These are phyloP conservation scores for Brevimyrus niger DNA, from an alignment of 2,113 vertebrate species.

Conservation along the genomic window DNA sequence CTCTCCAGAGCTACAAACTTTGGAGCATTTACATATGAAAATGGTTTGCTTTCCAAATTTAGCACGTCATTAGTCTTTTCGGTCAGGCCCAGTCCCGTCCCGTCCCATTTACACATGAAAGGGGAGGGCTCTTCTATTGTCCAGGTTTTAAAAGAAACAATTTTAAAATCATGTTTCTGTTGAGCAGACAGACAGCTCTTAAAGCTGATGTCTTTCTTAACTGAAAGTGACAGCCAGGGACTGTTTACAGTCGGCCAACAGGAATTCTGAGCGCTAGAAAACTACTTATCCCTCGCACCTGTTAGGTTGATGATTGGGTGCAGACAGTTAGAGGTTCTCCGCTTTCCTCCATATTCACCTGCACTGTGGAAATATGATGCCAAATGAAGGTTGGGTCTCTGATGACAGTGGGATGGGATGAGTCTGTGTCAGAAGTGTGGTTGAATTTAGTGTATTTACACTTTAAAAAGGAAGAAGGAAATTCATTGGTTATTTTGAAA, in stretches of 20 bases:
- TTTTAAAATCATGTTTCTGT: neutral
- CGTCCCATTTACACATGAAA: slow-evolving; percentile 49
- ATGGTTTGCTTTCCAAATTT: slow-evolving; percentile 62
- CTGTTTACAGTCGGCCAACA: neutral
- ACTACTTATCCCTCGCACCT: neutral
- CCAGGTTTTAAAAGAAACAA: slow-evolving; percentile 21
- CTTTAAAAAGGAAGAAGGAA: neutral
- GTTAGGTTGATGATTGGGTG: neutral
- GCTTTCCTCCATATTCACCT: neutral
- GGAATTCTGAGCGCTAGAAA: neutral
- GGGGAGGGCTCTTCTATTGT: slow-evolving; percentile 48
- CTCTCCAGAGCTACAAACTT: slow-evolving; percentile 45
- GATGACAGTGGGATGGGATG: neutral
- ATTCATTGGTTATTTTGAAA: neutral
- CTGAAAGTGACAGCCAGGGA: neutral
- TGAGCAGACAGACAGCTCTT: neutral
- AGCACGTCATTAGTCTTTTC: slow-evolving; percentile 65
- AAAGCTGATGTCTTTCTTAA: neutral
- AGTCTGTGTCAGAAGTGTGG: neutral
- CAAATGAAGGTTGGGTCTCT: neutral
- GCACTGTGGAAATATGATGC: neutral
- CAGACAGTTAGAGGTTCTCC: neutral
- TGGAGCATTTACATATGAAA: slow-evolving; percentile 66
- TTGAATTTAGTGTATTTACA: neutral
- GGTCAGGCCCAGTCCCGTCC: slow-evolving; percentile 45